These are phyloP conservation scores for Petroica traversi DNA, from an alignment of 2,113 vertebrate species.

Conservation along the genomic window DNA sequence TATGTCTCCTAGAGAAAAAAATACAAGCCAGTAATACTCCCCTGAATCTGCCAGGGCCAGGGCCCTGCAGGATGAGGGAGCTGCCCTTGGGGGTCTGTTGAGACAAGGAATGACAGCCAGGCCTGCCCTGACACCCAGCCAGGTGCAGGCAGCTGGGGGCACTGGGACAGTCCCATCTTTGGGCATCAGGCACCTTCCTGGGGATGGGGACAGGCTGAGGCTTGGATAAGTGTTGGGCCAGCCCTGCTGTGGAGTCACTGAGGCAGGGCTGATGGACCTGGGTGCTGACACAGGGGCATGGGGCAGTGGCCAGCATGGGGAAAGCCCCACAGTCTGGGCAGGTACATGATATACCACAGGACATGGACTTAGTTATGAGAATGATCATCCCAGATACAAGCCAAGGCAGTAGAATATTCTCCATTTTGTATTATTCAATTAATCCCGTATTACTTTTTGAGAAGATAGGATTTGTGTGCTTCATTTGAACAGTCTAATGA, in stretches of 20 bases:
- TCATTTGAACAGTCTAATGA: background rate
- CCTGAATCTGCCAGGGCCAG: background rate
- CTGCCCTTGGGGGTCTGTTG: fast-evolving
- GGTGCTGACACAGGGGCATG: background rate
- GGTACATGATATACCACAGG: background rate
- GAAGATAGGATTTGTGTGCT: background rate
- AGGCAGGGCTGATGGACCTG: fast-evolving
- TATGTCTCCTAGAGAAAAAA: background rate
- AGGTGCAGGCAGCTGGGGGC: fast-evolving
- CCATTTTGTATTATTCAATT: background rate
- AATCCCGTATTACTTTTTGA: background rate
- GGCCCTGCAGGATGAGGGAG: background rate
- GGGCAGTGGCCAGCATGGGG: background rate
- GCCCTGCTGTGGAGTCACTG: fast-evolving
- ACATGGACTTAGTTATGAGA: background rate
- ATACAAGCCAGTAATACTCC: no score
- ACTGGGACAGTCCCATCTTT: fast-evolving
- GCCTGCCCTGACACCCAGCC: fast-evolving
- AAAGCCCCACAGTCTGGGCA: background rate
- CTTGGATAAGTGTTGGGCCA: fast-evolving
- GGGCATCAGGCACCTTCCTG: background rate
- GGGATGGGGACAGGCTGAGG: fast-evolving
- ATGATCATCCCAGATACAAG: background rate
- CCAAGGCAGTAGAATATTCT: background rate
- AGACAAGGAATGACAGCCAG: background rate